Evolutionary conservation across 2,888 invertebrate genomes (phyloP), one percentile per base, ranked within the genome.

Genomic region (Noctua janthina): DNA sequence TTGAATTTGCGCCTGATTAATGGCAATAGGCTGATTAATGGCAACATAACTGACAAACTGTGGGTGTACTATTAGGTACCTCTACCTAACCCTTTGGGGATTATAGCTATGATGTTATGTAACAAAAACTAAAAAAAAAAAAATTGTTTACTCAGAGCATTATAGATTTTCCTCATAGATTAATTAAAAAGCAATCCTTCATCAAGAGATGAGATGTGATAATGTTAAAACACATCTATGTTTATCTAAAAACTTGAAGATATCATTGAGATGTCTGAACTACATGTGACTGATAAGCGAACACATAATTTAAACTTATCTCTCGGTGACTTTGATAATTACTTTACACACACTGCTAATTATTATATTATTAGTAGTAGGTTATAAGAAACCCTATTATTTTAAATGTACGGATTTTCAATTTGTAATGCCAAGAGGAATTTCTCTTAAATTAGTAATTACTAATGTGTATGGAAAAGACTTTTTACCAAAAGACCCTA

Each of bases 211-310:
- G 35, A 54, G 20, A 46, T 69, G 67, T 64, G 71, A 78, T 67
- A 67, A 56, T 29, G 20, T 72, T 51, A 15, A 51, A 76, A 79
- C 66, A 69, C 74, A 67, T 74, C 49, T 75, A 5, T 64, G 71
- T 69, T 84, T 86, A 79, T 79, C 75, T 78, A 51, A 80, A 66
- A 83, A 72, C 80, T 82, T 82, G 72, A 46, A 79, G 79, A 85
- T 90, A 89, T 84, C 89, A 87, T 77, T 84, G 62, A 85, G 87
- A 85, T 90, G 85, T 81, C 70, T 81, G 81, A 78, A 85, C 82
- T 82, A 76, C 74, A 72, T 43, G 43, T 73, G 56, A 66, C 72
- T 87, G 87, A 89, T 89, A 89, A 84, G 64, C 75, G 54, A 59
- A 74, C 46, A 64, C 66, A 54, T 77, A 67, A 79, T 84, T 66